Base-by-base conservation (phyloP, 1,140 invertebrate genomes). In the Bombyx mandarina region DNA sequence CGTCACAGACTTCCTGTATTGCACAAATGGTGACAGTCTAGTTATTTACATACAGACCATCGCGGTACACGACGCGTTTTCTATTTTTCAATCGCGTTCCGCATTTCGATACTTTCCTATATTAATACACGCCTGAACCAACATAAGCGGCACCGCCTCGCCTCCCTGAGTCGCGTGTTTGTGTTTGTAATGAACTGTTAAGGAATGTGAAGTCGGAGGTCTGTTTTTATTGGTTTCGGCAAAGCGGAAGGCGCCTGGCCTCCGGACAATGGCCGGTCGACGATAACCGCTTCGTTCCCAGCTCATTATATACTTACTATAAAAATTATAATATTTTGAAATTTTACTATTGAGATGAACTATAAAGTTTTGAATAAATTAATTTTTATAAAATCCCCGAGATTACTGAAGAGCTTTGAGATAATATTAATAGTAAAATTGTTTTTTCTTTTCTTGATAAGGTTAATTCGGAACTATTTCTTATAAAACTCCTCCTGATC, bases 61-160 rank as follows among this genome's bases (percentile, higher is more conserved):
- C 65, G 69, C 53, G 56, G 62, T 48, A 58, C 57, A 66, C 65
- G 65, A 66, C 64, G 64, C 67, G 67, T 71, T 82, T 82, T 79
- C 77, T 80, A 82, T 78, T 82, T 84, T 82, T 82, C 77, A 82
- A 82, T 79, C 76, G 72, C 72, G 72, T 82, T 85, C 79, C 77
- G 76, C 75, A 76, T 83, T 83, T 86, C 79, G 68, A 86, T 86
- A 81, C 72, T 79, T 83, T 79, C 74, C 67, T 81, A 79, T 72
- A 73, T 67, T 74, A 78, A 75, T 73, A 75, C 60, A 65, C 64
- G 56, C 59, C 63, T 52, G 56, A 54, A 66, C 82, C 77, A 79
- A 53, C 56, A 12, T 68, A 70, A 55, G 22, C 42, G 53, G 78
- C 56, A 45, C 81, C 59, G 43, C 65, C 62, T 57, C 65, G 50